Evolutionary conservation across 2,113 vertebrate genomes (phyloP).

Genomic region (Neodon shergylaensis): DNA sequence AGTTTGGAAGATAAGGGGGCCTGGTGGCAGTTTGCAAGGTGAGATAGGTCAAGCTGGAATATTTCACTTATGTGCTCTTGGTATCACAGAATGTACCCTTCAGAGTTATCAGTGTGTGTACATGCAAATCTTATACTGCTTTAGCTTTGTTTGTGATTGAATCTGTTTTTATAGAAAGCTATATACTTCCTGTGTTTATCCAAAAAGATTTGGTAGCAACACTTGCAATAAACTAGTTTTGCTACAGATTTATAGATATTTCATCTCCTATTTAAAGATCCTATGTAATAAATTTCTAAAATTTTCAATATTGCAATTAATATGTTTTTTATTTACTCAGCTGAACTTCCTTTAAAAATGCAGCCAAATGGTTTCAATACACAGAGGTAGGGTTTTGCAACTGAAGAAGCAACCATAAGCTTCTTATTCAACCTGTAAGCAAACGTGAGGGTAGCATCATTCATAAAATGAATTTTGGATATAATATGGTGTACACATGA

Average conservation of each 20-base stretch:
- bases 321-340: neutral
- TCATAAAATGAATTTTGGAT: neutral
- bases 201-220: neutral
- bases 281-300: neutral
- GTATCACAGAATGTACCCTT: neutral
- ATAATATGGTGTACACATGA: neutral
- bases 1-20: neutral
- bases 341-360: neutral
- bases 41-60: neutral
- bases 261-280: neutral
- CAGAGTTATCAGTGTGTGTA: neutral
- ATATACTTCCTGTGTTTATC: neutral
- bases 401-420: neutral
- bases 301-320: neutral
- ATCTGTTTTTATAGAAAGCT: neutral
- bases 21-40: neutral
- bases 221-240: neutral
- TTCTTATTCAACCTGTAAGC: neutral
- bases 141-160: neutral
- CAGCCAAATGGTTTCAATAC: neutral
- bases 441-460: neutral
- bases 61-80: neutral
- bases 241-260: neutral
- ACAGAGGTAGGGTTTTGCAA: neutral
- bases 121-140: neutral